These are phyloP conservation scores for Lycia hirtaria DNA, from an alignment of 2,888 invertebrate genomes.

Conservation along the genomic window DNA sequence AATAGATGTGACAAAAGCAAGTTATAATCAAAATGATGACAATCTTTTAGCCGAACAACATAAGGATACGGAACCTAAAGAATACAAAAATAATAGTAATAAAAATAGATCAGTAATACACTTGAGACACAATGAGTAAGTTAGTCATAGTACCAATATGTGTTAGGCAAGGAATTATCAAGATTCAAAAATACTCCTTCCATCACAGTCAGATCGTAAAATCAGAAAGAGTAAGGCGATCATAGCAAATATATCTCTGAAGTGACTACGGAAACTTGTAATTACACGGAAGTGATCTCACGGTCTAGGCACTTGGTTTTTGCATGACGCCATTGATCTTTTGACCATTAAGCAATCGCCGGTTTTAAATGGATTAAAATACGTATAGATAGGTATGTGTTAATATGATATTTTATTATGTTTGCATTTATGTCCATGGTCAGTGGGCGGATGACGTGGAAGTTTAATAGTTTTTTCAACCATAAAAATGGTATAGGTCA, in stretches of 20 bases:
- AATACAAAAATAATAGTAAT: neutral
- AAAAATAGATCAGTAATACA: neutral
- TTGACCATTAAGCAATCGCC: conserved; percentile 18
- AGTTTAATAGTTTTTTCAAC: conserved; percentile 14
- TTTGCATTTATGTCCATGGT: conserved; percentile 11
- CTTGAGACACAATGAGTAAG: neutral
- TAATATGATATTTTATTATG: conserved; percentile 17
- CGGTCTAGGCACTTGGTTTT: conserved; percentile 28
- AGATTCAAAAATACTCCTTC: neutral
- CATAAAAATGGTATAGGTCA: conserved; percentile 18
- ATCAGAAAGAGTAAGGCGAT: neutral
- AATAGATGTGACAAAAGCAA: too few relatives aligned
- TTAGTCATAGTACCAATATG: neutral
- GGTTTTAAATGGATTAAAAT: conserved; percentile 20
- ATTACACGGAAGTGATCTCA: conserved; percentile 30
- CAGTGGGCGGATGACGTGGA: conserved; percentile 15
- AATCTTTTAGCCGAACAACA: neutral
- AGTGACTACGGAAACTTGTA: conserved; percentile 12
- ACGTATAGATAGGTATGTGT: too few relatives aligned
- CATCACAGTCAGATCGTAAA: neutral
- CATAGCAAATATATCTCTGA: neutral
- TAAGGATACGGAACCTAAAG: neutral
- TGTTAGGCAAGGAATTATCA: neutral
- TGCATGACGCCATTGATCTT: conserved; percentile 31
- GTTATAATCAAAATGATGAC: neutral